These are phyloP conservation scores for Bubo scandiacus DNA, from an alignment of 2,113 vertebrate genomes.

Conservation along the genomic window DNA sequence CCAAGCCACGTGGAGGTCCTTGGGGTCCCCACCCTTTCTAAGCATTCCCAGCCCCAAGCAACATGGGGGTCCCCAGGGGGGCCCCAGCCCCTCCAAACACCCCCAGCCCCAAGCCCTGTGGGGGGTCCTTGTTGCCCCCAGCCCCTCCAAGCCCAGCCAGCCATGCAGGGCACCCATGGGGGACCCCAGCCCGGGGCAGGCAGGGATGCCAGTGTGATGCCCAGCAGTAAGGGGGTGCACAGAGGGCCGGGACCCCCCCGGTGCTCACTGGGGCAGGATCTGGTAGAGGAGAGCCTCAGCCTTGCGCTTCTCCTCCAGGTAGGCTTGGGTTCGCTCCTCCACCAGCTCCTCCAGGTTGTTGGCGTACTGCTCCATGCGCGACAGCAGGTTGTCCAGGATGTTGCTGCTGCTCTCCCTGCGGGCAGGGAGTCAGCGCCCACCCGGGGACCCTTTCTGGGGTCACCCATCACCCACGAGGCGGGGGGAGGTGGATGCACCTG, in stretches of 20 bases:
- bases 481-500: constrained; percentile 67
- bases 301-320: constrained; percentile 94
- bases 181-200: not conserved
- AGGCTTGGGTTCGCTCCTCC: constrained; percentile 92
- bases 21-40: not conserved
- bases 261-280: constrained; percentile 92
- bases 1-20: not conserved
- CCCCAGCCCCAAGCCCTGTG: accelerated
- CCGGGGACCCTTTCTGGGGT: accelerated
- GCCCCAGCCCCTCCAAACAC: not conserved
- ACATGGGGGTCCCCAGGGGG: not conserved
- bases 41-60: too few species aligned
- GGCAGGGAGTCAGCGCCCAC: not conserved
- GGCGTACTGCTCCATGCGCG: constrained; percentile 95
- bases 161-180: not conserved
- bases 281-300: constrained; percentile 94
- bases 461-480: accelerated
- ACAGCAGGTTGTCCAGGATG: constrained; percentile 93
- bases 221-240: too few species aligned
- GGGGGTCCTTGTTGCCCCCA: not conserved
- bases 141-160: not conserved
- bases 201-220: not conserved
- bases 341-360: constrained; percentile 96
- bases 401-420: constrained; percentile 86
- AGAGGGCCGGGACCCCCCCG: too few species aligned